Conservation (phyloP, 2,113 vertebrate species). For the Nycticryphes semicollaris region DNA sequence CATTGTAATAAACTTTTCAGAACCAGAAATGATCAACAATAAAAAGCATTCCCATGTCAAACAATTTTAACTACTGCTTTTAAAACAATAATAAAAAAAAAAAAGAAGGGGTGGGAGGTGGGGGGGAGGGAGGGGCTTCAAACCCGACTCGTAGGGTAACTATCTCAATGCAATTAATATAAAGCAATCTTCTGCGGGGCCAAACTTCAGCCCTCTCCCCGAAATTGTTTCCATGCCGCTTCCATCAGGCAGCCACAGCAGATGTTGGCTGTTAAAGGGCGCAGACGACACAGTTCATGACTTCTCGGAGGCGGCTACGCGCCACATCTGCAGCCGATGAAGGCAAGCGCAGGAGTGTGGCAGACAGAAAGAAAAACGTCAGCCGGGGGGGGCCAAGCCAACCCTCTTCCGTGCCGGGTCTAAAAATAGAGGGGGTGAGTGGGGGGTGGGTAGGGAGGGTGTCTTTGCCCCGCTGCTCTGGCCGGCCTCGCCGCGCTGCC, state of each 20-base stretch:
- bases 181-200: constrained; percentile 57
- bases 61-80: constrained; percentile 65
- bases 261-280: constrained; percentile 84
- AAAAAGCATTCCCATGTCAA: constrained; percentile 68
- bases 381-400: constrained; percentile 46
- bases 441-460: not conserved
- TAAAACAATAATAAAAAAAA: constrained; percentile 40
- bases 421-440: constrained; percentile 77
- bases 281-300: constrained; percentile 85
- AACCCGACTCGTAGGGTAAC: constrained; percentile 15
- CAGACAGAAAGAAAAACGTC: constrained; percentile 66
- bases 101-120: fast-evolving
- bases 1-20: constrained; percentile 75
- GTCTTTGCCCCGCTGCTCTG: constrained; percentile 52
- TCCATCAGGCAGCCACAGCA: constrained; percentile 78
- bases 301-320: constrained; percentile 77
- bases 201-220: constrained; percentile 23
- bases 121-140: not conserved
- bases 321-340: constrained; percentile 83
- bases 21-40: constrained; percentile 73
- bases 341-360: constrained; percentile 75
- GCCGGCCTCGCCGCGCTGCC: constrained; percentile 55
- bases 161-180: constrained; percentile 70
- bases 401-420: constrained; percentile 64
- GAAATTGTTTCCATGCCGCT: constrained; percentile 70